Evolutionary conservation across 2,797 vertebrate genomes (phyloP).

Genomic region (Numenius phaeopus): DNA sequence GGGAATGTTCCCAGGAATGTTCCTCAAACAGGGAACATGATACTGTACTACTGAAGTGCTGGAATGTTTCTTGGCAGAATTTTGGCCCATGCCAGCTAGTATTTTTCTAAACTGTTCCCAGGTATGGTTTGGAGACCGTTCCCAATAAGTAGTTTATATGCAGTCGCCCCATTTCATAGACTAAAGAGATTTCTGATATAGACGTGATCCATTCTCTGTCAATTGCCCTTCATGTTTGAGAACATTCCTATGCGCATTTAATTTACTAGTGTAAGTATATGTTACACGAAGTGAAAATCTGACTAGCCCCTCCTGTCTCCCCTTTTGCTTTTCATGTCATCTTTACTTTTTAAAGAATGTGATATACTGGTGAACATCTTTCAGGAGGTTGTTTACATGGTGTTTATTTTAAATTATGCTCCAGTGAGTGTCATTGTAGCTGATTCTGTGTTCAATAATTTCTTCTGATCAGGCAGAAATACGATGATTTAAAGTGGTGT

Average conservation of each 20-base stretch:
- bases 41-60: conserved; percentile 35
- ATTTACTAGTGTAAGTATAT: not conserved
- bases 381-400: conserved; percentile 32
- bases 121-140: conserved; percentile 5
- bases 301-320: not conserved
- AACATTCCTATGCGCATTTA: not conserved
- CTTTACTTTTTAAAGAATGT: not conserved
- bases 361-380: not conserved
- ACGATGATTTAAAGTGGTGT: not conserved
- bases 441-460: conserved; percentile 1
- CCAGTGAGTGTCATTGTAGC: conserved; percentile 7
- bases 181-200: not conserved
- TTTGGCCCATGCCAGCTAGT: not conserved
- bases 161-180: not conserved
- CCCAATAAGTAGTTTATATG: not conserved
- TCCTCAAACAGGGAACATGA: conserved; percentile 37
- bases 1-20: conserved; percentile 66
- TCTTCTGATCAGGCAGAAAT: conserved; percentile 21
- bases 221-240: not conserved
- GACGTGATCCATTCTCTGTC: not conserved
- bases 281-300: not conserved
- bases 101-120: conserved; percentile 36
- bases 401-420: conserved; percentile 38
- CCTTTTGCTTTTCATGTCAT: not conserved
- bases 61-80: conserved; percentile 55